Evolutionary conservation across 2,797 vertebrate species (phyloP).

Genomic region (Margarornis squamiger): DNA sequence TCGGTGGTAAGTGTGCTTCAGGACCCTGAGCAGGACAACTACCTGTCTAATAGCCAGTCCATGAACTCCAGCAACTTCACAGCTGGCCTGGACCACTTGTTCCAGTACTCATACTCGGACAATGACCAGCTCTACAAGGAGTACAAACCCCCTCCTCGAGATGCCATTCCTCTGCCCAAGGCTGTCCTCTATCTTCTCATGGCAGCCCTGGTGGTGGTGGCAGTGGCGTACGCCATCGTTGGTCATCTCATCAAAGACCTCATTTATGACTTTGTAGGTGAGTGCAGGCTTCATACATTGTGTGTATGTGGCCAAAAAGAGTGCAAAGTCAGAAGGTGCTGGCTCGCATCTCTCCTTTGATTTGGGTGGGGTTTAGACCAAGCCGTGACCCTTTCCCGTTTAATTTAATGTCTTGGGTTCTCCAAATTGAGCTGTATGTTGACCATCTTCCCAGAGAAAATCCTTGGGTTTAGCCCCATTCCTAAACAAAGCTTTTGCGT

Average conservation of each 20-base stretch:
- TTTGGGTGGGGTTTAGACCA: not conserved
- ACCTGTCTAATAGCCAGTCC: constrained; percentile 80
- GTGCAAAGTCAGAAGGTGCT: not conserved
- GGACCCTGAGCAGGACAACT: constrained; percentile 79
- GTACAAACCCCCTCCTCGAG: constrained; percentile 80
- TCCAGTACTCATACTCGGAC: constrained; percentile 86
- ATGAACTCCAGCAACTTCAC: constrained; percentile 84
- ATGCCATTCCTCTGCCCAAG: constrained; percentile 85
- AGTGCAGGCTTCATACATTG: not conserved
- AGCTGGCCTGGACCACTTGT: constrained; percentile 83
- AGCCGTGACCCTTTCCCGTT: not conserved
- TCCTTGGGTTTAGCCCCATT: not conserved
- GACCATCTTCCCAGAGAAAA: not conserved
- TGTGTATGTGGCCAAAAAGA: not conserved
- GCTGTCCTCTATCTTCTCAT: constrained; percentile 90
- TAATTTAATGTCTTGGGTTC: not conserved
- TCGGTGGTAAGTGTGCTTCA: constrained; percentile 82
- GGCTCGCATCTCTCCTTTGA: not conserved
- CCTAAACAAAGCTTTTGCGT: not conserved
- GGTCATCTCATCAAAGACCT: constrained; percentile 91
- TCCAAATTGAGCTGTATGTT: not conserved
- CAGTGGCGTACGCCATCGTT: constrained; percentile 88
- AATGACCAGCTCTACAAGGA: constrained; percentile 85
- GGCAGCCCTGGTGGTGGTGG: constrained; percentile 89
- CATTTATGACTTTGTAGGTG: constrained; percentile 87